These are phyloP conservation scores for Sebastes wilsoni DNA, from an alignment of 2,797 vertebrate species.

Conservation along the genomic window DNA sequence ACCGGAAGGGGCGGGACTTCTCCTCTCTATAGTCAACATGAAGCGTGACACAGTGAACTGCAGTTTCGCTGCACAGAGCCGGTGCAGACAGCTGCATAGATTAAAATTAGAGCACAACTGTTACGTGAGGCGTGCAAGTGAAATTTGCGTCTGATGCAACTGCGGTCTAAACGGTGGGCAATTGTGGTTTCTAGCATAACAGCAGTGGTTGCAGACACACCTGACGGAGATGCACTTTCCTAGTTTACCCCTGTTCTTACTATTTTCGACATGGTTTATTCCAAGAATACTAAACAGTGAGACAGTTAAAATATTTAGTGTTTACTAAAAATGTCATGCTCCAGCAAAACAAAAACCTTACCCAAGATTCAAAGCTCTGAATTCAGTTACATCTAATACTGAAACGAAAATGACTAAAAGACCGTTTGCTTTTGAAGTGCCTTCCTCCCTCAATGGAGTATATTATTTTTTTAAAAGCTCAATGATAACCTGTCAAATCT, in stretches of 20 bases:
- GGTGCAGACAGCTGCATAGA: background rate
- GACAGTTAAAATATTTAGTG: background rate
- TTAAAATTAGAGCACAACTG: background rate
- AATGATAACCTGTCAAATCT: background rate
- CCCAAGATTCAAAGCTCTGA: conserved; percentile 7
- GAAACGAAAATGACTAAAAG: background rate
- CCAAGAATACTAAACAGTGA: conserved; percentile 1
- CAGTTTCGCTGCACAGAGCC: background rate
- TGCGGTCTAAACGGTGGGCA: background rate
- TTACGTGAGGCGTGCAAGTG: background rate
- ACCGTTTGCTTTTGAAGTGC: conserved; percentile 18
- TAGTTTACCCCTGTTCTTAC: background rate
- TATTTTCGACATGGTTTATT: background rate
- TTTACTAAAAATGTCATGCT: conserved; percentile 15
- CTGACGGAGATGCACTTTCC: background rate
- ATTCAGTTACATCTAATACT: background rate
- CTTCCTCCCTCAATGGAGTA: background rate
- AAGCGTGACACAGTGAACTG: background rate
- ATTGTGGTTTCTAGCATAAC: background rate
- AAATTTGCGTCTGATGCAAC: background rate
- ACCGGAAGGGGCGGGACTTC: no score
- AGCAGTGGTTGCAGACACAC: background rate
- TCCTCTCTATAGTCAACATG: background rate
- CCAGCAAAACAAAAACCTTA: conserved; percentile 9
- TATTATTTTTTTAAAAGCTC: background rate